These are phyloP conservation scores for Bombus pyrosoma DNA, from an alignment of 1,140 invertebrate genomes.

Conservation along the genomic window DNA sequence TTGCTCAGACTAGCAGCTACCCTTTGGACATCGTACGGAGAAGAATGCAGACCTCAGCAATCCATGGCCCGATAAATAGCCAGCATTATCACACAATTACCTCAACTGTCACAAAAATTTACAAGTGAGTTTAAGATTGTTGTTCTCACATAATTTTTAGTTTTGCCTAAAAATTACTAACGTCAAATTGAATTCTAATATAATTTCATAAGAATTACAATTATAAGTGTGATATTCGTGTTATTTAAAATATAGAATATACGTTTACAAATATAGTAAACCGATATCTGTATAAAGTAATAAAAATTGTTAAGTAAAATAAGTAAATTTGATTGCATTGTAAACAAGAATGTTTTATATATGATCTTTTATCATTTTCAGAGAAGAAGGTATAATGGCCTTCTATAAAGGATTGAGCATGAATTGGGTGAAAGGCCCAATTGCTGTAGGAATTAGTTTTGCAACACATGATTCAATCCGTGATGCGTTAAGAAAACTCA, in stretches of 20 bases:
- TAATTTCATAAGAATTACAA: background rate
- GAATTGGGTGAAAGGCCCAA: constrained; percentile 99
- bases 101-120: constrained; percentile 86
- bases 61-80: constrained; percentile 84
- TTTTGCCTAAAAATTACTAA: background rate
- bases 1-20: constrained; percentile 98
- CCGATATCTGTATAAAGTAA: background rate
- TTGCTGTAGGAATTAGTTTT: constrained; percentile 99
- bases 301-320: background rate
- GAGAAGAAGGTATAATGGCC: constrained; percentile 94
- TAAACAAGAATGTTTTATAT: background rate
- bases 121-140: constrained; percentile 80
- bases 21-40: constrained; percentile 96
- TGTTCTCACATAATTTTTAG: background rate
- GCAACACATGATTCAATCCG: constrained; percentile 95
- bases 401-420: constrained; percentile 99
- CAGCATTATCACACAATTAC: constrained; percentile 86
- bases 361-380: constrained; percentile 72
- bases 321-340: background rate
- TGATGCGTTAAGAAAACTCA: constrained; percentile 82
- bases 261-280: background rate
- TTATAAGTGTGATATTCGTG: background rate
- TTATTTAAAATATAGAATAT: background rate
- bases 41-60: constrained; percentile 90
- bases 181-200: background rate